Conservation (phyloP, 1,140 invertebrate genomes). For the Hylaeus volcanicus region DNA sequence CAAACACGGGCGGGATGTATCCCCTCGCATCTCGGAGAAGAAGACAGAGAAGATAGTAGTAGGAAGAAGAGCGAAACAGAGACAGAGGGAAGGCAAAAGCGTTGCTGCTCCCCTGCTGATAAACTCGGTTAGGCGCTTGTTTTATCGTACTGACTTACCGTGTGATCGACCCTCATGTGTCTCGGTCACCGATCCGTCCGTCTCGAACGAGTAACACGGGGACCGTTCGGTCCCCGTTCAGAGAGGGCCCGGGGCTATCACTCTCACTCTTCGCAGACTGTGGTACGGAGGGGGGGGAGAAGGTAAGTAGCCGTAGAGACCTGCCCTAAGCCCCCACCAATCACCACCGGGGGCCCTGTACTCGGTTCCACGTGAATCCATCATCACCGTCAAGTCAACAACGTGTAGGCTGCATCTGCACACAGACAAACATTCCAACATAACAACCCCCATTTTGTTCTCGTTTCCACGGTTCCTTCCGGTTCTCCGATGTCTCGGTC, state of each 20-base stretch:
- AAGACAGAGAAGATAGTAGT: too few species aligned
- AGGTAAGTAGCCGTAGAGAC: slow-evolving; percentile 73
- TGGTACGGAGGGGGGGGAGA: slow-evolving; percentile 54
- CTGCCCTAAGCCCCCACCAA: slow-evolving; percentile 74
- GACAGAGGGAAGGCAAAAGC: not conserved
- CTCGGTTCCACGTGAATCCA: slow-evolving; percentile 71
- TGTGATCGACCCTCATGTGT: slow-evolving; percentile 34
- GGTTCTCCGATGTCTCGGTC: slow-evolving; percentile 49
- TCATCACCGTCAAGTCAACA: slow-evolving; percentile 80
- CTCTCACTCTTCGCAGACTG: slow-evolving; percentile 61
- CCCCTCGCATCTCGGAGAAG: too few species aligned
- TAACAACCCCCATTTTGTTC: slow-evolving; percentile 75
- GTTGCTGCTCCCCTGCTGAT: not conserved
- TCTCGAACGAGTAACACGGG: slow-evolving; percentile 51
- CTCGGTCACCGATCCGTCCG: slow-evolving; percentile 40
- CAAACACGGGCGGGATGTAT: too few species aligned
- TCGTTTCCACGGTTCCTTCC: slow-evolving; percentile 52
- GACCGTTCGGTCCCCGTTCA: slow-evolving; percentile 40
- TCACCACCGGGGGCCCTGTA: slow-evolving; percentile 71
- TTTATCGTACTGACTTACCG: slow-evolving; percentile 67
- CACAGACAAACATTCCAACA: slow-evolving; percentile 82
- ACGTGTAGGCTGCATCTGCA: slow-evolving; percentile 81
- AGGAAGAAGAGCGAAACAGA: not conserved
- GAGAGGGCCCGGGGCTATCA: slow-evolving; percentile 47
- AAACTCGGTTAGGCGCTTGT: slow-evolving; percentile 26